Evolutionary conservation across 2,888 invertebrate genomes (phyloP).

Genomic region (Hypercompe scribonia): DNA sequence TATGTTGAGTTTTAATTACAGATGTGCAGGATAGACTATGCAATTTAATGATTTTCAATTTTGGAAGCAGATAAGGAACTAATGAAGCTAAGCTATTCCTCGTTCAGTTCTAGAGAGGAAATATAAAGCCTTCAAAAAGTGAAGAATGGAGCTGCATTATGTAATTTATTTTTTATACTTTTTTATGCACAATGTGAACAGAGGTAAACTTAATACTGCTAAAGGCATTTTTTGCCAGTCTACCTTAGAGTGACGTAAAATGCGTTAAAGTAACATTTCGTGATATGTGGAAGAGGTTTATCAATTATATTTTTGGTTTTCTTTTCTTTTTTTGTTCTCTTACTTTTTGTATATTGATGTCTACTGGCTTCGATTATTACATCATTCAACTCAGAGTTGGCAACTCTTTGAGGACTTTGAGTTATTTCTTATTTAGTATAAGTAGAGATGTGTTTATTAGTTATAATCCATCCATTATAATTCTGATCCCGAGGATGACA

Average conservation of each 20-base stretch:
- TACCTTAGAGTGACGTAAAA: too few species aligned
- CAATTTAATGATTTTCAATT: conserved; percentile 9
- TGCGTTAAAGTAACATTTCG: too few species aligned
- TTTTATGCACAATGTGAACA: too few species aligned
- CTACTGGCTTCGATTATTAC: not conserved
- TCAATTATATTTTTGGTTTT: too few species aligned
- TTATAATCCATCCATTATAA: too few species aligned
- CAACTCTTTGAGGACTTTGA: not conserved
- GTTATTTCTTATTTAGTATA: not conserved
- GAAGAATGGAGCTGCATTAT: not conserved
- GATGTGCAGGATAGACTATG: conserved; percentile 24
- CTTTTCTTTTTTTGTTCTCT: too few species aligned
- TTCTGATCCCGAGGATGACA: too few species aligned
- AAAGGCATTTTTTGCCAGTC: too few species aligned
- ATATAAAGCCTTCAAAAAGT: not conserved
- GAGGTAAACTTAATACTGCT: too few species aligned
- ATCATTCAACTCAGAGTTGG: not conserved
- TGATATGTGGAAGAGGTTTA: too few species aligned
- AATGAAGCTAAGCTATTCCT: not conserved
- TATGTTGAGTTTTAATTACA: conserved; percentile 48
- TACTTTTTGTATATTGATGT: not conserved
- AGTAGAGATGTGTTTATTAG: too few species aligned
- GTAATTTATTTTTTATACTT: too few species aligned
- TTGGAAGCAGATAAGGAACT: not conserved
- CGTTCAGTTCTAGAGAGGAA: not conserved